Evolutionary conservation across 2,113 vertebrate genomes (phyloP).

Genomic region (Dipodomys merriami): DNA sequence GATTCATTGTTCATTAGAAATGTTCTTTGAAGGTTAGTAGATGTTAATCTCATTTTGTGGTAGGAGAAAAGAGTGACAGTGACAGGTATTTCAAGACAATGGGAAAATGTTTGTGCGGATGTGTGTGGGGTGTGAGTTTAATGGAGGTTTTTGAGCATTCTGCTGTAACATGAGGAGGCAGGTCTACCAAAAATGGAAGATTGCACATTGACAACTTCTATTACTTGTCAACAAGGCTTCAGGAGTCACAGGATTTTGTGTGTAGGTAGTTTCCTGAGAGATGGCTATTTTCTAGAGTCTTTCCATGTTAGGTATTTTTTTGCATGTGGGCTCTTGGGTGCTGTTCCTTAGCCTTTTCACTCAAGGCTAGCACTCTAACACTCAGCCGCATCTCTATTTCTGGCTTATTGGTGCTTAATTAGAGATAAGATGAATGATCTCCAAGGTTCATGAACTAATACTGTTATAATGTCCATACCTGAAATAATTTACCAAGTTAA

Average conservation of each 20-base stretch:
- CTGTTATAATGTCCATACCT: not conserved
- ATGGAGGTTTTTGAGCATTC: not conserved
- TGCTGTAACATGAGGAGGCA: not conserved
- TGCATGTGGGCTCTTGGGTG: no score
- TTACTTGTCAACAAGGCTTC: not conserved
- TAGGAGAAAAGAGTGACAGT: slow-evolving; percentile 35
- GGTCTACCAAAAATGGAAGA: not conserved
- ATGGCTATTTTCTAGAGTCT: not conserved
- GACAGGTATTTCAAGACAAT: slow-evolving; percentile 50
- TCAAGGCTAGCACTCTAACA: no score
- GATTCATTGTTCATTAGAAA: slow-evolving; percentile 68
- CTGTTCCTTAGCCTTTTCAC: no score
- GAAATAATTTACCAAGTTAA: not conserved
- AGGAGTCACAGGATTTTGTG: not conserved
- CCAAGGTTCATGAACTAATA: not conserved
- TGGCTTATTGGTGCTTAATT: no score
- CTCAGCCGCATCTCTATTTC: no score
- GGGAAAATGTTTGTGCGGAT: not conserved
- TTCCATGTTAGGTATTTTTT: not conserved
- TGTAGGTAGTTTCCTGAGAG: not conserved
- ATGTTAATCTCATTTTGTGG: slow-evolving; percentile 53
- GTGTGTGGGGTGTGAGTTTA: not conserved
- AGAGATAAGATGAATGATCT: not conserved
- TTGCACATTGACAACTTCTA: not conserved
- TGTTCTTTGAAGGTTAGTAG: slow-evolving; percentile 46